Evolutionary conservation across 2,113 vertebrate genomes (phyloP).

Genomic region (Odobenus rosmarus): DNA sequence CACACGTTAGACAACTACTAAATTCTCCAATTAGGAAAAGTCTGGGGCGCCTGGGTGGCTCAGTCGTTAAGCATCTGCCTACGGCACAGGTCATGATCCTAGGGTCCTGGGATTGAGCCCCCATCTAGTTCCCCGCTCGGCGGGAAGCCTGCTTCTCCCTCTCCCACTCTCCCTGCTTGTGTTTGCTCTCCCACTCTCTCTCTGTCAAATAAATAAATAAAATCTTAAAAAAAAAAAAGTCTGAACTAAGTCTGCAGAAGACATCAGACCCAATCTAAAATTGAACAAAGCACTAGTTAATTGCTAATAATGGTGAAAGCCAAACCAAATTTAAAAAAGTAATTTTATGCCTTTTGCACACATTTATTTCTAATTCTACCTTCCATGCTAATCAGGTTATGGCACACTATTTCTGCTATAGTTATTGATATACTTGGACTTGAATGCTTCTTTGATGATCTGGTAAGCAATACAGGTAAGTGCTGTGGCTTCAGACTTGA

Average conservation of each 20-base stretch:
- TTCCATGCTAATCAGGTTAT: neutral
- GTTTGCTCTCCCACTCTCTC: too few relatives aligned
- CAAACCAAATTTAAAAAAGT: neutral
- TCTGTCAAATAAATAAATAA: too few relatives aligned
- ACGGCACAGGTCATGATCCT: too few relatives aligned
- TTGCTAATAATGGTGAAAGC: neutral
- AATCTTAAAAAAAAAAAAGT: neutral
- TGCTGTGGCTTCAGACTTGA: neutral
- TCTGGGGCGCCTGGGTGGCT: too few relatives aligned
- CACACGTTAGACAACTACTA: neutral
- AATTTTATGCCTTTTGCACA: neutral
- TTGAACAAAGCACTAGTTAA: neutral
- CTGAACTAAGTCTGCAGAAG: neutral
- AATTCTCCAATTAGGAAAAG: neutral
- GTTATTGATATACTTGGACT: neutral
- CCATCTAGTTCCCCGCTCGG: too few relatives aligned
- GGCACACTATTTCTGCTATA: neutral
- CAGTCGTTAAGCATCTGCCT: too few relatives aligned
- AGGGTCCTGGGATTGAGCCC: too few relatives aligned
- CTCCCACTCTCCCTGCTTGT: too few relatives aligned
- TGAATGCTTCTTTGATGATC: neutral
- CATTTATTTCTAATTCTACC: neutral
- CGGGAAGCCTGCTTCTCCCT: too few relatives aligned
- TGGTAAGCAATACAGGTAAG: neutral
- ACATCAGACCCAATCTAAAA: neutral